Conservation (phyloP, 2,888 invertebrate genomes). For the Panorpa germanica region DNA sequence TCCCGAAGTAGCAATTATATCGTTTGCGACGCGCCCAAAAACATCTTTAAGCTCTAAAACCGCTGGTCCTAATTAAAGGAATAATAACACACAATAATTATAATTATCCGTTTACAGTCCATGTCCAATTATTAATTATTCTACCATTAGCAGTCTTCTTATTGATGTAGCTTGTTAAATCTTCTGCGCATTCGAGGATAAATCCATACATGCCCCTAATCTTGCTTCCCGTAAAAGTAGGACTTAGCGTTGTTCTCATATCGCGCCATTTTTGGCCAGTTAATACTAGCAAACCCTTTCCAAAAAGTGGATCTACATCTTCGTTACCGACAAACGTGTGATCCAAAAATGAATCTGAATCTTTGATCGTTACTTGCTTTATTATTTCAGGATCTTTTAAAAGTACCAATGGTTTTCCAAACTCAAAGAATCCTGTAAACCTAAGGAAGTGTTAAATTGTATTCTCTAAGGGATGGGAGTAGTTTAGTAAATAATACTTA, state of each 20-base stretch:
- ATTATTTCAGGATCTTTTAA: slow-evolving; percentile 4
- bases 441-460: background rate
- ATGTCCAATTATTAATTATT: no score
- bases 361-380: slow-evolving; percentile 4
- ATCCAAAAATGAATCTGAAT: slow-evolving; percentile 7
- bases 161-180: background rate
- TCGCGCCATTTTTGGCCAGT: slow-evolving; percentile 8
- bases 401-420: slow-evolving; percentile 1
- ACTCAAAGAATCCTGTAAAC: slow-evolving; percentile 6
- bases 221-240: slow-evolving; percentile 7
- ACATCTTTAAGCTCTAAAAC: slow-evolving; percentile 4
- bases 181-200: slow-evolving; percentile 2
- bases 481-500: no score
- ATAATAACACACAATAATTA: no score
- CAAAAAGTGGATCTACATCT: slow-evolving; percentile 6
- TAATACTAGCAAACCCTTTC: slow-evolving; percentile 6
- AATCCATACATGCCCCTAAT: slow-evolving; percentile 7
- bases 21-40: slow-evolving; percentile 1
- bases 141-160: background rate
- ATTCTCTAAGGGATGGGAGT: no score
- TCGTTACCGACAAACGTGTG: slow-evolving; percentile 2
- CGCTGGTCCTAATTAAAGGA: no score
- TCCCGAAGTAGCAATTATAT: slow-evolving; percentile 5
- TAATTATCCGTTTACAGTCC: no score
- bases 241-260: slow-evolving; percentile 7